These are phyloP conservation scores for Euplagia quadripunctaria DNA, from an alignment of 2,888 invertebrate species.

Conservation along the genomic window DNA sequence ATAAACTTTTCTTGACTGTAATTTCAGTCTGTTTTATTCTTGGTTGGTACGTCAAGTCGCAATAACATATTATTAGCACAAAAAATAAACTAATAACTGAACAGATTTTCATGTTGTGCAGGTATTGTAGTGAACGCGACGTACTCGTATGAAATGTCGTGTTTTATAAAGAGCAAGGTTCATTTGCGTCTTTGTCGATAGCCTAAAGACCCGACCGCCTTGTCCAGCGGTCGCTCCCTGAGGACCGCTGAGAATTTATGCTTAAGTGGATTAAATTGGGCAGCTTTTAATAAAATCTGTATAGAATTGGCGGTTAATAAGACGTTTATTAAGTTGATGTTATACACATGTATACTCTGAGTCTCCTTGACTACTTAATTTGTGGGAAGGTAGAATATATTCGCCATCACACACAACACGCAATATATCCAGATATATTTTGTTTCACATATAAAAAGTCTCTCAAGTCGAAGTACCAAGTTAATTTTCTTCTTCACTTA, in stretches of 20 bases:
- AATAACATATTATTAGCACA: conserved; percentile 60
- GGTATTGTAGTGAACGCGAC: conserved; percentile 54
- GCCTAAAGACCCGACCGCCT: conserved; percentile 59
- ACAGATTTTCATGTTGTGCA: conserved; percentile 64
- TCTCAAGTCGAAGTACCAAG: no score
- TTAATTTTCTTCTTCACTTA: no score
- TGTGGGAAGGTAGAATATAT: conserved; percentile 2
- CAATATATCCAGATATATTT: no score
- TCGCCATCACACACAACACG: no score
- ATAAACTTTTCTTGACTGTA: conserved; percentile 31
- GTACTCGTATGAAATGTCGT: conserved; percentile 67
- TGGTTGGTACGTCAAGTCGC: conserved; percentile 47
- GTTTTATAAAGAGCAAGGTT: conserved; percentile 64
- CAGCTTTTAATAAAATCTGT: conserved; percentile 73
- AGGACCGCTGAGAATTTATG: conserved; percentile 73
- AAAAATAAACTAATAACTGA: conserved; percentile 57
- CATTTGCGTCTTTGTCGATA: conserved; percentile 59
- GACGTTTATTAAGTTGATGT: conserved; percentile 72
- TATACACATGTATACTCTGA: conserved; percentile 51
- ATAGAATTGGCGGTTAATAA: conserved; percentile 70
- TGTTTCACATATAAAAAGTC: no score
- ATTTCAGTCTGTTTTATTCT: conserved; percentile 33
- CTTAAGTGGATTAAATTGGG: conserved; percentile 83
- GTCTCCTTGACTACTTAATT: conserved; percentile 32
- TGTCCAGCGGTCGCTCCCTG: conserved; percentile 61